These are phyloP conservation scores for Nemopilema nomurai DNA, from an alignment of 30 jellyfish, hydroid and myxozoan species.

Conservation along the genomic window DNA sequence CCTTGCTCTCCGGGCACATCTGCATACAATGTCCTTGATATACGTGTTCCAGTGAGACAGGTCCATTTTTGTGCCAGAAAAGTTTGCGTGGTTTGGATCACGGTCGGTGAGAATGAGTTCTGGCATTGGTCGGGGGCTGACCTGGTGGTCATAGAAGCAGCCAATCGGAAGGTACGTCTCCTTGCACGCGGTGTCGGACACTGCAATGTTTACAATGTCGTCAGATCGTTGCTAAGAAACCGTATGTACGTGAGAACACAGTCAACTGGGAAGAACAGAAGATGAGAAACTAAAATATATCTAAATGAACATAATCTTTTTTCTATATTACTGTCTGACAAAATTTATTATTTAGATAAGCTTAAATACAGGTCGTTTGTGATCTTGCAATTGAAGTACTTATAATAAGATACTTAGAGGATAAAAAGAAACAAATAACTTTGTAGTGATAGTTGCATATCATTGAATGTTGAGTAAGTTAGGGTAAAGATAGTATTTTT, in stretches of 20 bases:
- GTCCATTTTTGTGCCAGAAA: conserved; percentile 50
- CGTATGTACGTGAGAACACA: neutral
- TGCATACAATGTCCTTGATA: conserved; percentile 56
- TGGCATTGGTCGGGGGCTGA: conserved; percentile 78
- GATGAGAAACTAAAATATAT: too few species aligned
- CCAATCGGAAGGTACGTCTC: conserved; percentile 55
- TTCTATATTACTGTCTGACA: too few species aligned
- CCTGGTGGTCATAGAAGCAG: conserved; percentile 65
- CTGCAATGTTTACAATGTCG: neutral
- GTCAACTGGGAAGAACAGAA: too few species aligned
- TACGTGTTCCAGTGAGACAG: conserved; percentile 66
- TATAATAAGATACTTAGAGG: too few species aligned
- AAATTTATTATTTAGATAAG: too few species aligned
- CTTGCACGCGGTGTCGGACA: conserved; percentile 35
- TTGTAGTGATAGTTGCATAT: too few species aligned
- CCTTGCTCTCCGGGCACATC: conserved; percentile 70
- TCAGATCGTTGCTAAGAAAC: neutral
- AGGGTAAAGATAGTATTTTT: too few species aligned
- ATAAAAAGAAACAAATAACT: too few species aligned
- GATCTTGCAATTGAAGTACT: too few species aligned
- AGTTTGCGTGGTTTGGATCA: conserved; percentile 33
- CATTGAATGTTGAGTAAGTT: too few species aligned
- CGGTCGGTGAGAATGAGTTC: conserved; percentile 66
- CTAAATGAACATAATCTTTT: too few species aligned
- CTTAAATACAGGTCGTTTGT: too few species aligned